phyloP scores from a whole-genome alignment of 2,797 vertebrate genomes.

The Scolopax rusticola region DNA sequence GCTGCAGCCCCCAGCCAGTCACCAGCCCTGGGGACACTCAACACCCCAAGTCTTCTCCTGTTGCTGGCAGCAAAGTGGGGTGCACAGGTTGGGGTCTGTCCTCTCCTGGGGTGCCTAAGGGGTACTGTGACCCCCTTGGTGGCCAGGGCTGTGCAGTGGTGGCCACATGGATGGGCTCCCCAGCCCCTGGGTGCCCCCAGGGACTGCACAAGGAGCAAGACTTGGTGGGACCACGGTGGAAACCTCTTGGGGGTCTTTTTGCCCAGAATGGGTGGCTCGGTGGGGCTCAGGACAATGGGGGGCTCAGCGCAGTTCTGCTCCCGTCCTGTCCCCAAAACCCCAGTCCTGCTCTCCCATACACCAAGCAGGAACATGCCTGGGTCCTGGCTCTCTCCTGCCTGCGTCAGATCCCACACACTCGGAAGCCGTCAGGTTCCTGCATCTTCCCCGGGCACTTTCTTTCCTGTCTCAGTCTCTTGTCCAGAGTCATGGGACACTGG shows the following conservation, averaged over 20 bases:
- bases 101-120: neutral
- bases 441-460: neutral
- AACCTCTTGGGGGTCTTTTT: neutral
- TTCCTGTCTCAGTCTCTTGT: slow-evolving; percentile 27
- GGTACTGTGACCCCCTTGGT: neutral
- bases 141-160: accelerated
- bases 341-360: accelerated
- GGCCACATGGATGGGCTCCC: accelerated
- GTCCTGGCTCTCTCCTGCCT: neutral
- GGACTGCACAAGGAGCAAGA: accelerated
- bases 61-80: neutral
- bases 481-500: slow-evolving; percentile 11
- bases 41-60: accelerated
- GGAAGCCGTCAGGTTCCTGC: neutral
- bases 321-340: accelerated
- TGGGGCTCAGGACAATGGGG: accelerated
- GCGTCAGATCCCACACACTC: neutral
- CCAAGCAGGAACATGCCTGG: accelerated
- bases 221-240: accelerated
- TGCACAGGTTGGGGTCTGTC: accelerated
- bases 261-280: accelerated
- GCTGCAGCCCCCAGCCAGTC: neutral
- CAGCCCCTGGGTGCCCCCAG: neutral
- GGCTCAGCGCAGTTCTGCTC: accelerated
- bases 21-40: accelerated